phyloP scores from a whole-genome alignment of 2,113 vertebrate species.

The Nothoprocta pentlandii region DNA sequence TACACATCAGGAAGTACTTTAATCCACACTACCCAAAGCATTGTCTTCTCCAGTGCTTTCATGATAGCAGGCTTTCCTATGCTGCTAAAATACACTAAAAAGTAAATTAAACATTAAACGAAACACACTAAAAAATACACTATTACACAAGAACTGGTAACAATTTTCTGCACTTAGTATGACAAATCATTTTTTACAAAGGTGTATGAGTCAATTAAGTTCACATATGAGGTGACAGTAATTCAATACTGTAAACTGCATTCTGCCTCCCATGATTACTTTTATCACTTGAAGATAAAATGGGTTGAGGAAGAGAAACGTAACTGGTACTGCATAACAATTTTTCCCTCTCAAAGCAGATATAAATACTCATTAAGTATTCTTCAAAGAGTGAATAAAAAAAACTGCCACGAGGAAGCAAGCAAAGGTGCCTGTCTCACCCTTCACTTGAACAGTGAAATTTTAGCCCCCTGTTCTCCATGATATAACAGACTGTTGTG shows the following conservation, averaged over 20 bases:
- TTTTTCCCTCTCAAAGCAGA: conserved; percentile 15
- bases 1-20: conserved; percentile 47
- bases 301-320: conserved; percentile 16
- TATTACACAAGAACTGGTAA: conserved; percentile 39
- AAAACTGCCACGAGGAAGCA: background rate
- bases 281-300: conserved; percentile 53
- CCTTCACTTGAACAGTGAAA: background rate
- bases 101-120: no score
- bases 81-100: background rate
- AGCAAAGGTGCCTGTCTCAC: background rate
- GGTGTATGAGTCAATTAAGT: conserved; percentile 33
- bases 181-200: conserved; percentile 51
- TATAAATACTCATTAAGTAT: background rate
- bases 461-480: no score
- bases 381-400: background rate
- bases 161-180: conserved; percentile 48
- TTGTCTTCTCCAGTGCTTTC: conserved; percentile 18
- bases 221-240: conserved; percentile 26
- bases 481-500: no score
- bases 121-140: background rate
- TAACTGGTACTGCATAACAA: background rate
- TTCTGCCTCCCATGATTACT: conserved; percentile 40
- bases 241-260: conserved; percentile 48
- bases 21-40: conserved; percentile 37
- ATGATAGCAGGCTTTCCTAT: conserved; percentile 48